Evolutionary conservation across 2,113 vertebrate species (phyloP), one percentile per base, ranked within the genome.

Genomic region (Aptenodytes forsteri): DNA sequence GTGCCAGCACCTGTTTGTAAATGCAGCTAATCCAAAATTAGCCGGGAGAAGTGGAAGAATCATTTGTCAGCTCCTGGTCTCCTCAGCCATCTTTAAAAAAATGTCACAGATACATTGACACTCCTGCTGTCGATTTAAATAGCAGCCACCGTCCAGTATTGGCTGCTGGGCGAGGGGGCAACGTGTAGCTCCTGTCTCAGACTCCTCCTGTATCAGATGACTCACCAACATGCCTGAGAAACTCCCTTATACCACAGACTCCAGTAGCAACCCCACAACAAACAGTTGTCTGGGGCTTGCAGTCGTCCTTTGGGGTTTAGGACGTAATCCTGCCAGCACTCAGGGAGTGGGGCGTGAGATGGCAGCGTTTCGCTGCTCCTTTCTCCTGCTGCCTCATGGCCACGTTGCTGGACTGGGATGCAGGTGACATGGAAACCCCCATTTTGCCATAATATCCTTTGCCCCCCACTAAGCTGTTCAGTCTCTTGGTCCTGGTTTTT

Each of bases 201-300:
- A 69, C 97, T 97, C 91, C 89, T 92, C 36, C 88, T 87, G 70
- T 89, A 97, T 97, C 97, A 93, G 97, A 98, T 96, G 95, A 94
- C 97, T 94, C 96, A 95, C 97, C 97, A 98, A 93, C 98, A 96
- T 36, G 75, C 97, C 97, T 96, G 95, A 96, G 97, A 97, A 98
- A 97, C 98, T 97, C 98, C 98, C 92, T 97, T 97, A 91, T 76
- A 95, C 90, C 96, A 96, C 91, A 97, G 95, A 71, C 97, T 98
- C 98, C 97, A 86, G 96, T 98, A 98, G 98, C 98, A 98, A 98
- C 98, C 97, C 84, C 97, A 98, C 97, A 98, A 98, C 98, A 98
- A 98, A 98, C 97, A 98, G 65, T 96, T 46, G 87, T 42, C 82
- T 49, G 0, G 89, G 89, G 73, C 93, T n/a, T 17, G 54, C 91